Base-by-base conservation (phyloP, 2,113 vertebrate species). In the Vicugna pacos region DNA sequence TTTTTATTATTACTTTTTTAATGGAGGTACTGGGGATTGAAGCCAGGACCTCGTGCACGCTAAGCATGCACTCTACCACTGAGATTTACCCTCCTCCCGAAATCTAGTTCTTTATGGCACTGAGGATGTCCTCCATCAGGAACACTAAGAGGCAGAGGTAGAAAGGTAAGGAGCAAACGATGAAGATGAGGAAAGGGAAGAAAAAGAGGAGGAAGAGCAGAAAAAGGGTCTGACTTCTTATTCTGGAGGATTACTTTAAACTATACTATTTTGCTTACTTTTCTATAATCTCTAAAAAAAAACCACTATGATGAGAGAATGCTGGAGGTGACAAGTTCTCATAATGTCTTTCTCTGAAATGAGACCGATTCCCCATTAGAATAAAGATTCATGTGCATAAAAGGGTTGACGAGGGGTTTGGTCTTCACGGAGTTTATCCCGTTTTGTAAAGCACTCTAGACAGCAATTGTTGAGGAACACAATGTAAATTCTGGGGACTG, bases 401-500 rank as follows among this genome's bases (percentile, higher is more conserved):
- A 13, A 89, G 69, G 2, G 22, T 26, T 79, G 69, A 75, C 20
- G 89, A 10, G 35, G 70, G 22, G 20, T 83, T 82, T 69, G 38
- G 24, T 60, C 64, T 87, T 95, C 10, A 35, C 3, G 79, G 70
- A 95, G 19, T 56, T 95, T 62, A 62, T 89, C 95, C 52, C 87
- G 79, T 88, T 92, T 86, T 88, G 24, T 92, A 76, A 97, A 96
- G 75, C 26, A 26, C 75, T 90, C 20, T 32, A 87, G 54, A 77
- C 35, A 69, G 50, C 32, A 8, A 0, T 48, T 93, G 19, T 46
- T 46, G 42, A n/a, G 56, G 60, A 89, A 85, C 8, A 75, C 35
- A 75, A 32, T 90, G 58, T 65, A 95, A 92, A 97, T 93, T 90
- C 75, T 75, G 82, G 65, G 64, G 69, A 80, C 19, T 94, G 96